phyloP scores from a whole-genome alignment of 1,140 invertebrate species.

The Penaeus chinensis region DNA sequence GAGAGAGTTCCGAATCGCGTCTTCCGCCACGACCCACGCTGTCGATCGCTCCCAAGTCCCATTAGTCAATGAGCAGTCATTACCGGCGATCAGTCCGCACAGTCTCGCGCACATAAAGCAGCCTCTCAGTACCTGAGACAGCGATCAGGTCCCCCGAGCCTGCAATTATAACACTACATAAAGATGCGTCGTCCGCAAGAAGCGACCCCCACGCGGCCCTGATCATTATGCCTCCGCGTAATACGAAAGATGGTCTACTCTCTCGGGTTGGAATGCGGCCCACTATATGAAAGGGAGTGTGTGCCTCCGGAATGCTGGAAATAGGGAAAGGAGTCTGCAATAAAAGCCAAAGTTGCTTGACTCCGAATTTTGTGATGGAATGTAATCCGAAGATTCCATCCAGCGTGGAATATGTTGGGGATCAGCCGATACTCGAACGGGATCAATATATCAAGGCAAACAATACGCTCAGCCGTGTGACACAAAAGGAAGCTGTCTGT shows the following conservation, averaged over 20 bases:
- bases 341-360: constrained; percentile 57
- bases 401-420: constrained; percentile 7
- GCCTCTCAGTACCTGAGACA: constrained; percentile 19
- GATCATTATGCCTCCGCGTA: too few relatives aligned
- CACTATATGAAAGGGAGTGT: constrained; percentile 55
- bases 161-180: constrained; percentile 45
- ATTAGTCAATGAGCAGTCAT: too few relatives aligned
- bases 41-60: too few relatives aligned
- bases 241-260: too few relatives aligned
- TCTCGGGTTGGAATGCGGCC: constrained; percentile 8
- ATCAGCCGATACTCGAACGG: constrained; percentile 1
- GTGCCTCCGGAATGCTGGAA: constrained; percentile 52
- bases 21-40: too few relatives aligned
- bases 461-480: neutral
- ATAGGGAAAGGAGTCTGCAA: constrained; percentile 59
- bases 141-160: constrained; percentile 25
- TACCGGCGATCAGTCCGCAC: too few relatives aligned
- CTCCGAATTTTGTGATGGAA: constrained; percentile 48
- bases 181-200: neutral
- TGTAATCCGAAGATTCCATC: constrained; percentile 39
- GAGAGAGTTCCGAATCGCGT: too few relatives aligned
- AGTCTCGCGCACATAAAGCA: constrained; percentile 12
- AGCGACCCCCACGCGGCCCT: neutral
- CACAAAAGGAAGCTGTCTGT: too few relatives aligned
- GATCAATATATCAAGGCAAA: neutral